A percentile compares a stretch with the other conserved stretches of the same genome.
These are phyloP conservation scores for Isurus oxyrinchus DNA, from an alignment of 2,113 vertebrate species.

Conservation along the genomic window DNA sequence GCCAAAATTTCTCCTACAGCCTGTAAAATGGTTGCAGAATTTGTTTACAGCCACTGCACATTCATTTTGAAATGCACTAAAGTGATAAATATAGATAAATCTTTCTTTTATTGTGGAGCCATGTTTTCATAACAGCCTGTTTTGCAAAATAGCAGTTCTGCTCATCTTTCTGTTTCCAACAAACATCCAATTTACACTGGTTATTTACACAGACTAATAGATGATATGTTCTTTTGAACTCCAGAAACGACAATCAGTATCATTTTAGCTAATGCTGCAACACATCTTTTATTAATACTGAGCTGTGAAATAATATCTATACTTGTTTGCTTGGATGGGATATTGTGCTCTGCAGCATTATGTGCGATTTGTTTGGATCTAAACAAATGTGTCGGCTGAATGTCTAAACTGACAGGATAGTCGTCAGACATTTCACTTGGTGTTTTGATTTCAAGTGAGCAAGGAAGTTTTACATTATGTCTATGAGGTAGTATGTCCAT, in stretches of 20 bases:
- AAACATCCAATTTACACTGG: neutral
- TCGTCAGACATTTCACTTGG: neutral
- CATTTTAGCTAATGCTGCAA: constrained; percentile 10
- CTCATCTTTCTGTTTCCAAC: neutral
- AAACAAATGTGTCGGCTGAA: neutral
- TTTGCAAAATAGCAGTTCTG: neutral
- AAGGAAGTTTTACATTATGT: neutral
- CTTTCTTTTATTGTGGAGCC: neutral
- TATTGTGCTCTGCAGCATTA: neutral
- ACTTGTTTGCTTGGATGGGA: constrained; percentile 6
- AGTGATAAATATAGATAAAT: neutral
- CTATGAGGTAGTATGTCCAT: neutral
- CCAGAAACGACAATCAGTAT: neutral
- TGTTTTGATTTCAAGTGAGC: neutral
- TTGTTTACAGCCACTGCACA: neutral
- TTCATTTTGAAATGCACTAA: neutral
- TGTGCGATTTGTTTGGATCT: neutral
- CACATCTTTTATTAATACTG: neutral
- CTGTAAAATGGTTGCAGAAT: neutral
- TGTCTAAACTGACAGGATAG: neutral
- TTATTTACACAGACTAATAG: neutral
- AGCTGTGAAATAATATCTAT: neutral
- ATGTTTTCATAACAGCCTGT: neutral
- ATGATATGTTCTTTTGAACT: constrained; percentile 24
- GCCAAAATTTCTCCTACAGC: neutral